Conservation (phyloP, 2,113 vertebrate species). For the Aythya baeri region DNA sequence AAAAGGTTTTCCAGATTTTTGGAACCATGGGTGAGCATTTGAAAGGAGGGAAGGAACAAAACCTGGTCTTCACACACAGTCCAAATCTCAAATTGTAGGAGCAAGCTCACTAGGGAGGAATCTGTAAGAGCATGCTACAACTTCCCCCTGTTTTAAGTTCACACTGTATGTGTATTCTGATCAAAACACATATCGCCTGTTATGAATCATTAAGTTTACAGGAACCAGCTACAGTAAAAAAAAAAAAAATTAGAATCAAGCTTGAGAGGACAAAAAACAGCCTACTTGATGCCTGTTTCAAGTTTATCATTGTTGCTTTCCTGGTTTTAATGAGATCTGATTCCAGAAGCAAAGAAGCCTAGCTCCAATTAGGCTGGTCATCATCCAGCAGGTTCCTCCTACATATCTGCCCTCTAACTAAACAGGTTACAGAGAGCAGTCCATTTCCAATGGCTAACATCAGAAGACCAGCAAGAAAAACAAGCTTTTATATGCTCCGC, state of each 20-base stretch:
- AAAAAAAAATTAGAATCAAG: neutral
- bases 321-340: neutral
- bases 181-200: neutral
- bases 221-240: neutral
- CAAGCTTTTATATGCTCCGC: neutral
- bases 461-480: neutral
- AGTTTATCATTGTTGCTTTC: neutral
- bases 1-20: neutral
- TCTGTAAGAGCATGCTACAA: neutral
- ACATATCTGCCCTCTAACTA: neutral
- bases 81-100: neutral
- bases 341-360: neutral
- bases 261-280: neutral
- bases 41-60: neutral
- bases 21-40: neutral
- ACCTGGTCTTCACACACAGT: neutral
- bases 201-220: neutral
- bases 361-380: neutral
- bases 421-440: neutral
- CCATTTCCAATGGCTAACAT: neutral
- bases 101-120: neutral
- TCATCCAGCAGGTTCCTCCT: neutral
- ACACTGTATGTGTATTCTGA: neutral
- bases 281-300: neutral
- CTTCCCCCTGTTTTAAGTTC: neutral